These are phyloP conservation scores for Brachynemurus nebulosus DNA, from an alignment of 2,888 invertebrate genomes.

Conservation along the genomic window DNA sequence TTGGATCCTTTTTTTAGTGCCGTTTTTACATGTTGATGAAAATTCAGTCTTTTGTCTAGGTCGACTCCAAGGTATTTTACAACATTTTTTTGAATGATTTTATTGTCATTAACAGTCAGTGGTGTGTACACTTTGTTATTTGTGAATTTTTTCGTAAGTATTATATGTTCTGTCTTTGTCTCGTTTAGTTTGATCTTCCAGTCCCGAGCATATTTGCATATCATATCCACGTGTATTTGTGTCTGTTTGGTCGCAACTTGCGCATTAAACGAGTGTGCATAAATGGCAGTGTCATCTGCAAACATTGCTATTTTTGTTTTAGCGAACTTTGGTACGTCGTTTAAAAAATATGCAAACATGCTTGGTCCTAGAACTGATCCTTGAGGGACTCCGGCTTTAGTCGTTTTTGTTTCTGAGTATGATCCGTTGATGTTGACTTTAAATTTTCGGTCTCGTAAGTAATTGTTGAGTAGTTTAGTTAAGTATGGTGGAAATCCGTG, in stretches of 20 bases:
- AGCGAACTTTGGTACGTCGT: conserved; percentile 14
- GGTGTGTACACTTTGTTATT: too few species aligned
- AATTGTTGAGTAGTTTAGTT: conserved; percentile 19
- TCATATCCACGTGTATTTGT: too few species aligned
- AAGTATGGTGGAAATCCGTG: conserved; percentile 16
- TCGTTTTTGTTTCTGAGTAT: conserved; percentile 11
- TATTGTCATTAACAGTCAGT: conserved; percentile 10
- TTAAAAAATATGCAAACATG: conserved; percentile 15
- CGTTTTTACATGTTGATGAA: neutral
- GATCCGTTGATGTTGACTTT: conserved; percentile 16
- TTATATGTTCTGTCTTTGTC: too few species aligned
- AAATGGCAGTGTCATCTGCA: conserved; percentile 19
- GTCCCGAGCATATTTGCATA: too few species aligned
- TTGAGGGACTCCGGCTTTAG: conserved; percentile 16
- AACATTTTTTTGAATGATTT: conserved; percentile 8
- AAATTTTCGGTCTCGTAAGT: conserved; percentile 18
- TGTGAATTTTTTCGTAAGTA: too few species aligned
- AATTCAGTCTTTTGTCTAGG: neutral
- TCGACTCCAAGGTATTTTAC: neutral
- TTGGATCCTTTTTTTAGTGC: conserved; percentile 11
- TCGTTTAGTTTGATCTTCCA: too few species aligned
- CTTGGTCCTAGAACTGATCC: conserved; percentile 15
- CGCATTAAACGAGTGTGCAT: neutral
- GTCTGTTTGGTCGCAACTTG: conserved; percentile 12
- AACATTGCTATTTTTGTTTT: conserved; percentile 15